phyloP scores from a whole-genome alignment of 2,113 vertebrate genomes.

The Pseudopipra pipra region DNA sequence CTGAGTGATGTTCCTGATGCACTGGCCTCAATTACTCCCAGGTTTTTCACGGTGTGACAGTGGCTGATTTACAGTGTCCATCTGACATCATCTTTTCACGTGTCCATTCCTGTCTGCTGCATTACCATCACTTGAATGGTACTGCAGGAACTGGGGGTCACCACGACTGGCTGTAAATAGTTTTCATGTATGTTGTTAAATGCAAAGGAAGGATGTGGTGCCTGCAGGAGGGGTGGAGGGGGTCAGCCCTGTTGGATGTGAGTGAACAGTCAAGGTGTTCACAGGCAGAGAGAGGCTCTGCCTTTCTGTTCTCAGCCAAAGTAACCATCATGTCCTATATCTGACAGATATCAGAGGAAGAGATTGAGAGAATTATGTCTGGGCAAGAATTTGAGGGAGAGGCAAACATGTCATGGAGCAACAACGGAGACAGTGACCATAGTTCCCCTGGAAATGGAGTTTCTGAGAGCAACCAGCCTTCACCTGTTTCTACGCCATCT shows the following conservation, averaged over 20 bases:
- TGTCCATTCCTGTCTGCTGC: not conserved
- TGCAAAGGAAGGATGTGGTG: not conserved
- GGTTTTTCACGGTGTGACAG: not conserved
- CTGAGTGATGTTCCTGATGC: not conserved
- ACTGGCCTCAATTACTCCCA: not conserved
- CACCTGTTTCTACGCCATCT: conserved; percentile 92
- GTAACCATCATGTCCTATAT: not conserved
- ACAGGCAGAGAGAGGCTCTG: not conserved
- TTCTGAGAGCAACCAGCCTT: conserved; percentile 97
- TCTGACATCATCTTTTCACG: not conserved
- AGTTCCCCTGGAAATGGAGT: conserved; percentile 95
- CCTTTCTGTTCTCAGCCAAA: not conserved
- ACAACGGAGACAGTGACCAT: conserved; percentile 96
- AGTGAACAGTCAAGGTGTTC: fast-evolving
- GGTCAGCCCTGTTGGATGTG: not conserved
- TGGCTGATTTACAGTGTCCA: not conserved
- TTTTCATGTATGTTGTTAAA: not conserved
- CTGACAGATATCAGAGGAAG: conserved; percentile 93
- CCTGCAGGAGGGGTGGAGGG: not conserved
- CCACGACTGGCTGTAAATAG: not conserved
- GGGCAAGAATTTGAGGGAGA: conserved; percentile 99
- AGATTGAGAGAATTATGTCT: conserved; percentile 98
- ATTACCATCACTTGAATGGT: not conserved
- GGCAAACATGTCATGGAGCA: conserved; percentile 91
- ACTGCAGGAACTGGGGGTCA: not conserved